Base-by-base conservation (phyloP, 2,797 vertebrate genomes). In the Karalla daura region DNA sequence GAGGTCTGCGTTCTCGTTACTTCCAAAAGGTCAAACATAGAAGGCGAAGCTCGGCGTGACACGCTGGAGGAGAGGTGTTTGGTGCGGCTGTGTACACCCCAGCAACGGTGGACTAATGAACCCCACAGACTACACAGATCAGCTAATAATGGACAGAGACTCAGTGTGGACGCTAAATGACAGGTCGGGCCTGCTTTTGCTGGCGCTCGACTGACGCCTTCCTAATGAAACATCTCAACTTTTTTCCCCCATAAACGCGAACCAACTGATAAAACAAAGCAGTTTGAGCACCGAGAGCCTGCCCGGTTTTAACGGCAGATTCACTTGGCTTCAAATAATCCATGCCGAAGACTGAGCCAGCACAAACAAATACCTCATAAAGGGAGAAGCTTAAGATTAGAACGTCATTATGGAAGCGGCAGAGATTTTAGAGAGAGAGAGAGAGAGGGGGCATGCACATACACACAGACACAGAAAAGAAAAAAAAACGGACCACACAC, bases 311-410 rank as follows among this genome's bases (percentile, higher is more conserved):
- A 54, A 70, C n/a, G 52, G 68, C 61, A 84, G 79, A 86, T 71
- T 76, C 61, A 74, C 41, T 0, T 18, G 50, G 54, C 60, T 76
- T 65, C 63, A 25, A 66, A 80, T 50, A 49, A 76, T 69, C n/a
- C 50, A 47, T 50, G 47, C 59, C 74, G 74, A 51, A 56, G 65
- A 60, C 62, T 5, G 56, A 74, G 78, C 75, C 83, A 88, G 81
- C 70, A 78, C 64, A 81, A 88, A 91, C 84, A 86, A 83, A 85
- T 76, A 66, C 70, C 76, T 84, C 87, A 69, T 60, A 41, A 67
- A 70, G 54, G 63, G 55, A 76, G 47, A 69, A 67, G 70, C 78
- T 80, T 41, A 39, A n/a, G 60, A 76, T 82, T 74, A 81, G 62
- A 64, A 46, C 69, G 62, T 76, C 56, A 70, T 75, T 70, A 70